These are phyloP conservation scores for Oikopleura albicans DNA, from an alignment of 23 tunicate genomes.

Conservation along the genomic window DNA sequence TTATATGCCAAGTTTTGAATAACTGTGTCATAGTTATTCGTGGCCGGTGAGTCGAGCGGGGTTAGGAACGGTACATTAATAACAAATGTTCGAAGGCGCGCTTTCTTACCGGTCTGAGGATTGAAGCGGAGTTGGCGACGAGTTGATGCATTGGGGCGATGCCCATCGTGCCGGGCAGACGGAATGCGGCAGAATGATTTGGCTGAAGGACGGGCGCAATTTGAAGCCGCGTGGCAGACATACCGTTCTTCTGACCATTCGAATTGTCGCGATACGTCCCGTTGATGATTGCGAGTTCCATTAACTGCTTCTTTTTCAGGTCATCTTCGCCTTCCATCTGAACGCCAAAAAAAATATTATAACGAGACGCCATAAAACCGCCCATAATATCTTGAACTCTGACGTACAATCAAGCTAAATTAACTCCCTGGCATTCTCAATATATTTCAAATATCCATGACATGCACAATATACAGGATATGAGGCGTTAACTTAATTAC, in stretches of 20 bases:
- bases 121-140: background rate
- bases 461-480: too few species aligned
- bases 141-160: background rate
- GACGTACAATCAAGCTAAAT: too few species aligned
- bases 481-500: too few species aligned
- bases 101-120: constrained; percentile 5
- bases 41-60: too few species aligned
- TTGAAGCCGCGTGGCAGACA: background rate
- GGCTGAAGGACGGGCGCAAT: background rate
- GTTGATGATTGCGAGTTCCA: constrained; percentile 96
- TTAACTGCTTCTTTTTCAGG: constrained; percentile 92
- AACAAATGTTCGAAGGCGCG: too few species aligned
- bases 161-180: background rate
- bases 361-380: too few species aligned
- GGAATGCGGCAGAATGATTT: background rate
- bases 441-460: too few species aligned
- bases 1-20: too few species aligned
- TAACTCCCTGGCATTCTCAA: too few species aligned
- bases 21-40: too few species aligned
- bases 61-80: too few species aligned
- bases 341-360: background rate
- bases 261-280: constrained; percentile 97
- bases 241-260: background rate
- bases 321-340: constrained; percentile 96
- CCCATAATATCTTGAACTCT: too few species aligned